These are phyloP conservation scores for Galeopsomyia nigrocyanea DNA, from an alignment of 2,888 invertebrate species.

Conservation along the genomic window DNA sequence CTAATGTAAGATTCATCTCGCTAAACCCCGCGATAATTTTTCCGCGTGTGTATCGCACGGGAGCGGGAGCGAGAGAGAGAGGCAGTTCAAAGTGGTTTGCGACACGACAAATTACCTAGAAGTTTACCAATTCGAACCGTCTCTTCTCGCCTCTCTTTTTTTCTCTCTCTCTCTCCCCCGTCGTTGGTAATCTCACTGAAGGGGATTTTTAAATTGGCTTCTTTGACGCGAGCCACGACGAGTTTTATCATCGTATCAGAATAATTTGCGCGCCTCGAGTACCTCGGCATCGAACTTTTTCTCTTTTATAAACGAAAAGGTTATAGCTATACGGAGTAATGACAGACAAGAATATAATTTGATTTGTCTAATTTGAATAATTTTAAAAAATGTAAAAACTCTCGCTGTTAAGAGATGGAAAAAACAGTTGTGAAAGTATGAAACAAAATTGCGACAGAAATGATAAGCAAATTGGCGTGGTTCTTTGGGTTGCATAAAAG, in stretches of 20 bases:
- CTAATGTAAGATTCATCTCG: constrained; percentile 42
- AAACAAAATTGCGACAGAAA: too few relatives aligned
- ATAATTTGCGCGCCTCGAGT: constrained; percentile 60
- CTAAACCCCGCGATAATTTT: constrained; percentile 39
- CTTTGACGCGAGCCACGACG: constrained; percentile 67
- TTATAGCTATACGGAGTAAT: too few relatives aligned
- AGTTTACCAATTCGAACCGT: constrained; percentile 63
- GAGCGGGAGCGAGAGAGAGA: not conserved
- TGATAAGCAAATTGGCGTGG: too few relatives aligned
- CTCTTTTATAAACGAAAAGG: constrained; percentile 14
- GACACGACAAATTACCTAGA: constrained; percentile 64
- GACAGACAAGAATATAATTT: too few relatives aligned
- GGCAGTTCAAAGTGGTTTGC: constrained; percentile 58
- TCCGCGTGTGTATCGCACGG: not conserved
- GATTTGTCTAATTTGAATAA: too few relatives aligned
- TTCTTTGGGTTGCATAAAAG: too few relatives aligned
- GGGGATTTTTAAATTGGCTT: constrained; percentile 68
- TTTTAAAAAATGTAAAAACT: too few relatives aligned
- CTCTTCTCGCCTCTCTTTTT: not conserved
- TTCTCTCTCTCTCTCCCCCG: constrained; percentile 37
- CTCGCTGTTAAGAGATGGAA: too few relatives aligned
- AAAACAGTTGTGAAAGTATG: too few relatives aligned
- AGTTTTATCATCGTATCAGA: constrained; percentile 66
- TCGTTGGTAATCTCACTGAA: constrained; percentile 64
- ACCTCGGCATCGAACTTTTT: constrained; percentile 38